phyloP scores from a whole-genome alignment of 2,113 vertebrate genomes.

The Ceuthmochares aereus region DNA sequence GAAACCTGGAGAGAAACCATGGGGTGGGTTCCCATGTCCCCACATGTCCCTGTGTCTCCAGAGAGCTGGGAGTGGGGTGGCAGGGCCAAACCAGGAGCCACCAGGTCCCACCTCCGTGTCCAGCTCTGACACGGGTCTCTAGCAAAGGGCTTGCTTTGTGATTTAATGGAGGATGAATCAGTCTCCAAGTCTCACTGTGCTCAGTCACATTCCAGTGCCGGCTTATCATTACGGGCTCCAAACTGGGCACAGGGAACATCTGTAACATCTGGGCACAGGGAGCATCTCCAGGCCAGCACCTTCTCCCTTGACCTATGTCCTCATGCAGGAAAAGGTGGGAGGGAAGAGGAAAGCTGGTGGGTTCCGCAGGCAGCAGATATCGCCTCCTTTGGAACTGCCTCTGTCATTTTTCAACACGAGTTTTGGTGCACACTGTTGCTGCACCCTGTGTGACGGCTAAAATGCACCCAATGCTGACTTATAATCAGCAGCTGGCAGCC shows the following conservation, averaged over 20 bases:
- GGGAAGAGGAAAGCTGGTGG: neutral
- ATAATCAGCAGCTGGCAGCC: conserved; percentile 37
- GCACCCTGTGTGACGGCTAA: neutral
- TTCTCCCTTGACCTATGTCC: neutral
- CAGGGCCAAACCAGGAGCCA: neutral
- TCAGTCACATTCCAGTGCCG: neutral
- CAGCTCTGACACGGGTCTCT: neutral
- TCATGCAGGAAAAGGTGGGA: neutral
- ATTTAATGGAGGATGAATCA: neutral
- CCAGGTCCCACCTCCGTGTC: neutral
- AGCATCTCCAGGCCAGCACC: neutral
- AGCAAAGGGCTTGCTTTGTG: rapidly evolving
- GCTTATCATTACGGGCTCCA: neutral
- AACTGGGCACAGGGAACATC: neutral
- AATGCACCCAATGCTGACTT: neutral
- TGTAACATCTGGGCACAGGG: rapidly evolving
- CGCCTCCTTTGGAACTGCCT: neutral
- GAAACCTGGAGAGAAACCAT: neutral
- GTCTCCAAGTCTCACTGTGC: rapidly evolving
- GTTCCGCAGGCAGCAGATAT: neutral
- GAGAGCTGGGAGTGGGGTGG: neutral
- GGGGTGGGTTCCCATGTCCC: neutral
- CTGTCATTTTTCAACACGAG: rapidly evolving
- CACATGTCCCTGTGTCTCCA: neutral
- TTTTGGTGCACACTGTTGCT: neutral